These are phyloP conservation scores for Cheilosia pagana DNA, from an alignment of 2,888 invertebrate genomes.

Conservation along the genomic window DNA sequence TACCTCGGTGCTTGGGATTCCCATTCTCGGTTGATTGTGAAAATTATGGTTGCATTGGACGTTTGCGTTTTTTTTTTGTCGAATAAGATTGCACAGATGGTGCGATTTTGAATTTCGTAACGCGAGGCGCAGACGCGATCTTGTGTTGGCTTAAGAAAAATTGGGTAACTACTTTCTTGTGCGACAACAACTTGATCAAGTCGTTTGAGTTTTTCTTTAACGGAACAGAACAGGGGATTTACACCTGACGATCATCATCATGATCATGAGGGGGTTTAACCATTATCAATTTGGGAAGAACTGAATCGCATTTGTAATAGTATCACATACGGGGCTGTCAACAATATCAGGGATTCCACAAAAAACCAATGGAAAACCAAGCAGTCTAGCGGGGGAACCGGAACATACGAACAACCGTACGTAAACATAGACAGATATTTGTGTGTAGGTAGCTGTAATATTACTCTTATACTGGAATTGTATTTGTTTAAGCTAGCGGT, in stretches of 20 bases:
- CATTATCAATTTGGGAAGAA: not conserved
- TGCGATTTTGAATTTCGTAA: slow-evolving; percentile 46
- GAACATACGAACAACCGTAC: too few species aligned
- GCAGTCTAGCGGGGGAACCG: not conserved
- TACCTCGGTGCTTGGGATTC: slow-evolving; percentile 33
- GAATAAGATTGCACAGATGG: not conserved
- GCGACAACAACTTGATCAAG: not conserved
- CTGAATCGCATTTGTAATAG: not conserved
- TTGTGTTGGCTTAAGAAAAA: not conserved
- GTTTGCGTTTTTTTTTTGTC: slow-evolving; percentile 24
- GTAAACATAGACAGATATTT: too few species aligned
- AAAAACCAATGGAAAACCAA: not conserved
- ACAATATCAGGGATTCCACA: not conserved
- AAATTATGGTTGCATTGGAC: slow-evolving; percentile 25
- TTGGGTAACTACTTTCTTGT: not conserved
- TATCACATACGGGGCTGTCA: not conserved
- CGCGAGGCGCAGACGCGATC: not conserved
- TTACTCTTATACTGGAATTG: too few species aligned
- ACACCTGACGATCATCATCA: not conserved
- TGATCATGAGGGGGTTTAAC: not conserved
- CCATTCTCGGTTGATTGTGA: slow-evolving; percentile 43
- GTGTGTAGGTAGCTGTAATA: too few species aligned
- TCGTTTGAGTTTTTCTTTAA: not conserved
- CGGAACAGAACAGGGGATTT: not conserved
- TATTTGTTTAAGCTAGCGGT: too few species aligned